Conservation (phyloP, 1,140 invertebrate species). For the Macrotrachela quadricornifera region DNA sequence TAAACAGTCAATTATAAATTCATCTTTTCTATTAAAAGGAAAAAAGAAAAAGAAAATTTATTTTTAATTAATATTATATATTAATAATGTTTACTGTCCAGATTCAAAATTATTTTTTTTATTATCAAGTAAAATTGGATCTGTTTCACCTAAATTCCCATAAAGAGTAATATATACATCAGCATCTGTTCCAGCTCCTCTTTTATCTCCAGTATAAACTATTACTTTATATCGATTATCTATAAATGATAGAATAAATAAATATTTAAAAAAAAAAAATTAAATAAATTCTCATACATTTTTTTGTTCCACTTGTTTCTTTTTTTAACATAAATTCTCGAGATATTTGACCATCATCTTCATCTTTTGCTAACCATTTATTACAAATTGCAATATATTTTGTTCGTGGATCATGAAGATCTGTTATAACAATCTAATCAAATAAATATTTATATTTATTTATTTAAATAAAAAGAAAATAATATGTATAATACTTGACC, state of each 20-base stretch:
- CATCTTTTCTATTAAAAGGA: slow-evolving; percentile 18
- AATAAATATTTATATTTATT: slow-evolving; percentile 16
- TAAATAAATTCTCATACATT: slow-evolving; percentile 14
- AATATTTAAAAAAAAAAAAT: slow-evolving; percentile 12
- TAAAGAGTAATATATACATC: slow-evolving; percentile 22
- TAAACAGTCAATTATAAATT: slow-evolving; percentile 23
- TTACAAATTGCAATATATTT: slow-evolving; percentile 30
- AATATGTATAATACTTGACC: slow-evolving; percentile 23
- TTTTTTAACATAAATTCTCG: slow-evolving; percentile 23
- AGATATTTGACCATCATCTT: slow-evolving; percentile 24
- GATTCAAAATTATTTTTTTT: slow-evolving; percentile 18
- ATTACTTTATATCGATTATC: slow-evolving; percentile 23
- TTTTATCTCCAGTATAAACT: slow-evolving; percentile 29
- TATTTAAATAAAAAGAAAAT: slow-evolving; percentile 16
- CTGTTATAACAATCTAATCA: slow-evolving; percentile 24
- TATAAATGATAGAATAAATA: slow-evolving; percentile 11
- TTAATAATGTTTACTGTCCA: slow-evolving; percentile 30
- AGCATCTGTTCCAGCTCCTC: slow-evolving; percentile 27
- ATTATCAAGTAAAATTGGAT: slow-evolving; percentile 16
- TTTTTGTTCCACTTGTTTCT: slow-evolving; percentile 27
- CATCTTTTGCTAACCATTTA: slow-evolving; percentile 27
- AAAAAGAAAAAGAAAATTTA: background rate
- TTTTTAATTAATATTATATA: slow-evolving; percentile 10
- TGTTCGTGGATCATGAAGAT: slow-evolving; percentile 23
- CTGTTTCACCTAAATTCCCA: slow-evolving; percentile 26